Base-by-base conservation (phyloP, 1,140 invertebrate species). In the Philotrypesis tridentata region DNA sequence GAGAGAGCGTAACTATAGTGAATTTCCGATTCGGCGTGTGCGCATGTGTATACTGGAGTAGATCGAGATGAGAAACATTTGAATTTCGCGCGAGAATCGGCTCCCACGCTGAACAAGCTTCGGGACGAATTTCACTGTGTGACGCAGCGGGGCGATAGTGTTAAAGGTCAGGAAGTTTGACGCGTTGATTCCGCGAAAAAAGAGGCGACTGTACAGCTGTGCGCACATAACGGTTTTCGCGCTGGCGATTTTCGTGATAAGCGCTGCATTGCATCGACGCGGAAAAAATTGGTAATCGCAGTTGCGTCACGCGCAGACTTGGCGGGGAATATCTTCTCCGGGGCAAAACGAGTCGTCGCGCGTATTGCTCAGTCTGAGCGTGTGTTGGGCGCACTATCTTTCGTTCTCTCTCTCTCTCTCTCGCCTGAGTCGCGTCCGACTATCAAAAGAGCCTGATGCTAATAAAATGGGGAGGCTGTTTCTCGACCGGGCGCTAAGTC, bases 21-120 rank as follows among this genome's bases (percentile, higher is more conserved):
- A 65, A 27, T 65, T 65, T 65, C 61, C 61, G 61, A 25, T 25
- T 29, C 61, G 25, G 27, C 6, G n/a, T 25, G 23, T 65, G 61
- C 61, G 25, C 4, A 23, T 55, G n/a, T 55, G 7, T 17, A 55
- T 55, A 27, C 2, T 27, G 9, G 23, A 0, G 17, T 4, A 5
- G 1, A 29, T 17, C 3, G 61, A 73, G 79, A 74, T 80, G 79
- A 37, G 71, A 80, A 25, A 55, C 9, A 3, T 55, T 14, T 0
- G 12, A 68, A 80, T 74, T 74, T 80, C 61, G 79, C 61, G 79
- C 79, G 33, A 37, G 33, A 79, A 79, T 37, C 11, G 60, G 5
- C 14, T 48, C 76, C 78, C 78, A 79, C 78, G 78, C 61, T 25
- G 37, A 12, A 48, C 23, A n/a, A 0, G 17, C 31, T 14, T 48